Evolutionary conservation across 2,888 invertebrate species (phyloP).

Genomic region (Cancer borealis): DNA sequence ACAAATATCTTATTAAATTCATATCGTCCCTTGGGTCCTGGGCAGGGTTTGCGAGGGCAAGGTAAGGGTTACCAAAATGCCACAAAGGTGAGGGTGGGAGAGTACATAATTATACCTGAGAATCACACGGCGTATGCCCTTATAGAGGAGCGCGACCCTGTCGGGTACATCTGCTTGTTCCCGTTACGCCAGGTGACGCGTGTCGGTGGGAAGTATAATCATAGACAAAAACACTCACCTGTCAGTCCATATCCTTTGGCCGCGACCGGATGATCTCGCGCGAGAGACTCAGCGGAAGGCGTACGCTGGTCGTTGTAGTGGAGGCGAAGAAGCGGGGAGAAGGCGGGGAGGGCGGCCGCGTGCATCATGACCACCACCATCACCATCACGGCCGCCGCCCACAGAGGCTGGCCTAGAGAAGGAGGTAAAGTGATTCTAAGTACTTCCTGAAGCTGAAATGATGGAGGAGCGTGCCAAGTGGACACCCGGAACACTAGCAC

Average conservation of each 20-base stretch:
- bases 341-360: neutral
- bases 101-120: neutral
- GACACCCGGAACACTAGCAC: no score
- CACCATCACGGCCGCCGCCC: constrained; percentile 26
- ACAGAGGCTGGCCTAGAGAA: neutral
- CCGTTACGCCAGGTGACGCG: neutral
- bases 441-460: neutral
- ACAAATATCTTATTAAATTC: neutral
- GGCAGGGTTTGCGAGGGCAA: neutral
- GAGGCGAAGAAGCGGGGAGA: neutral
- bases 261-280: neutral
- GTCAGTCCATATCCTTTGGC: neutral
- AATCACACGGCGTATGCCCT: neutral
- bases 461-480: no score
- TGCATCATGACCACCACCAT: neutral
- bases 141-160: neutral
- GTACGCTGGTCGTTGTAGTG: neutral
- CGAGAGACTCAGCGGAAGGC: neutral
- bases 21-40: neutral
- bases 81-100: neutral
- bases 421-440: neutral
- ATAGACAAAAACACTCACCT: neutral
- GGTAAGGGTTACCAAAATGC: neutral
- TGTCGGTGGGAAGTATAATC: neutral
- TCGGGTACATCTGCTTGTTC: neutral